A percentile compares a stretch with the other conserved stretches of the same genome.
Conservation (phyloP, 64 coral and sea anemone genomes). For the Montipora capricornis region DNA sequence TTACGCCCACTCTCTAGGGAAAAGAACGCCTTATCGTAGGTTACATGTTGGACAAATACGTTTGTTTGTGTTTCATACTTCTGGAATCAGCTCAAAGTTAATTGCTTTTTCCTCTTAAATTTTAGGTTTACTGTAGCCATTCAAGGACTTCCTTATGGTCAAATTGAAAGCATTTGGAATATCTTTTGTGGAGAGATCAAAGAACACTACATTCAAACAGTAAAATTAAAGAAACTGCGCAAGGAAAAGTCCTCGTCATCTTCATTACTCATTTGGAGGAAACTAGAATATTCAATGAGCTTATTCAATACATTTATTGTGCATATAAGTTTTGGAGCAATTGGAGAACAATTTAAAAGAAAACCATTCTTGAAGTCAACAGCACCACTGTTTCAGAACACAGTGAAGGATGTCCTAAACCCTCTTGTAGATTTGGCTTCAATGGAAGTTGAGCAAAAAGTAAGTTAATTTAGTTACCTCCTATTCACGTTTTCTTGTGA, state of each 20-base stretch:
- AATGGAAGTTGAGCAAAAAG: background rate
- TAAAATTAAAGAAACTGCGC: background rate
- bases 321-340: slow-evolving; percentile 76
- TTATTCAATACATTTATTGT: slow-evolving; percentile 65
- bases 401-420: slow-evolving; percentile 41
- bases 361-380: slow-evolving; percentile 36
- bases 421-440: slow-evolving; percentile 19
- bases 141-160: slow-evolving; percentile 49
- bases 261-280: background rate
- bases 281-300: slow-evolving; percentile 22
- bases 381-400: slow-evolving; percentile 10
- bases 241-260: background rate
- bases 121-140: slow-evolving; percentile 37
- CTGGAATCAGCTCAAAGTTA: no score
- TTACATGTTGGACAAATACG: no score
- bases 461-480: background rate
- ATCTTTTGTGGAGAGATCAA: slow-evolving; percentile 28
- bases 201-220: background rate
- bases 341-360: slow-evolving; percentile 57
- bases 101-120: background rate
- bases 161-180: slow-evolving; percentile 49
- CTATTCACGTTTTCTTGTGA: no score
- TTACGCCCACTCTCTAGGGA: no score
- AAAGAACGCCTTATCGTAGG: no score
- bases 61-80: no score